Percentiles rank a stretch among this genome's conserved stretches.
These are phyloP conservation scores for Drosophila dives DNA, from an alignment of 2,888 invertebrate species.

Conservation along the genomic window DNA sequence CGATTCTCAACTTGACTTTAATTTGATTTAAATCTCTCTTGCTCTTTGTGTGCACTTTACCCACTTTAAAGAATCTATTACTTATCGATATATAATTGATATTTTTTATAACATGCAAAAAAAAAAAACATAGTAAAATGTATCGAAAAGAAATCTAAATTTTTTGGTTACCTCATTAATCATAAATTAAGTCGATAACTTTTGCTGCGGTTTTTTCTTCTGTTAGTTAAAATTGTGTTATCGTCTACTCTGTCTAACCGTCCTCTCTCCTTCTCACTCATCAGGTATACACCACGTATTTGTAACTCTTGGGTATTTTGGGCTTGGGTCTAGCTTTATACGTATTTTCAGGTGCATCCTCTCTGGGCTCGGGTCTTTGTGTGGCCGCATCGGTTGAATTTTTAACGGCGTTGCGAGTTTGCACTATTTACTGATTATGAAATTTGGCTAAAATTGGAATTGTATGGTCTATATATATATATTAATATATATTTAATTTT, in stretches of 20 bases:
- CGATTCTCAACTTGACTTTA: conserved; percentile 12
- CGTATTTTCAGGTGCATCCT: conserved; percentile 74
- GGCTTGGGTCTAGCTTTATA: conserved; percentile 76
- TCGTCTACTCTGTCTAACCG: conserved; percentile 8
- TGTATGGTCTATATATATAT: conserved; percentile 2
- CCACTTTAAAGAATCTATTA: background rate
- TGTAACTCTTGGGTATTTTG: conserved; percentile 61
- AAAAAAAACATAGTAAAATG: background rate
- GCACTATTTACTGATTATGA: conserved; percentile 4
- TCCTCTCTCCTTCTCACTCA: conserved; percentile 7
- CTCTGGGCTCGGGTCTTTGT: conserved; percentile 45
- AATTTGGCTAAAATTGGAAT: conserved; percentile 27
- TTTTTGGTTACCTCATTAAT: background rate
- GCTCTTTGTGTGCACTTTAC: background rate
- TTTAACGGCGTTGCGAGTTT: conserved; percentile 52
- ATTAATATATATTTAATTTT: background rate
- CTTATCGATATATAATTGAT: background rate
- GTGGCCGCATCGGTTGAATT: conserved; percentile 32
- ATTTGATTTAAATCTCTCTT: background rate
- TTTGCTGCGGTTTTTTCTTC: conserved; percentile 1
- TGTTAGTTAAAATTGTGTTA: conserved; percentile 13
- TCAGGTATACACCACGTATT: conserved; percentile 36
- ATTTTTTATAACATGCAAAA: background rate
- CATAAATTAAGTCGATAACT: background rate
- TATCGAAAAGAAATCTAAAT: background rate